A percentile compares a stretch with the other conserved stretches of the same genome.
Conservation (phyloP, 1,140 invertebrate species). For the Platyura marginata region DNA sequence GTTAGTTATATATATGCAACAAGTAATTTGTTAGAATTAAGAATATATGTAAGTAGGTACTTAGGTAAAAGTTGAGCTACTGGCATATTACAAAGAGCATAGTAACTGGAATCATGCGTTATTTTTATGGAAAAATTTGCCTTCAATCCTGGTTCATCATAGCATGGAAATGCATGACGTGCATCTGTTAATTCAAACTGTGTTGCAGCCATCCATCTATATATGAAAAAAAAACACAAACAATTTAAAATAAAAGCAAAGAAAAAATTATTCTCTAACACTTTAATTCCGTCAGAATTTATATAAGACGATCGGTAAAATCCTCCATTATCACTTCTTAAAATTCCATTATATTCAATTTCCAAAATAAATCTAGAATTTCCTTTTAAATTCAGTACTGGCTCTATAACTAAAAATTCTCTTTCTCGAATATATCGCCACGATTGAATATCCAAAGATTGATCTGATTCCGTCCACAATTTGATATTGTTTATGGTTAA, state of each 20-base stretch:
- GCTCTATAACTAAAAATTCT: background rate
- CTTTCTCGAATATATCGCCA: background rate
- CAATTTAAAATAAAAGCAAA: background rate
- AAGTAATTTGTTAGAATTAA: background rate
- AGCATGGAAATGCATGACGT: conserved; percentile 69
- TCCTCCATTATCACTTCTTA: background rate
- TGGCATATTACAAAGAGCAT: conserved; percentile 59
- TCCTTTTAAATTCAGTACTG: background rate
- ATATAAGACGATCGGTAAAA: conserved; percentile 2
- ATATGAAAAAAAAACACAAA: conserved; percentile 9
- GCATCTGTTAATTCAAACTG: conserved; percentile 70
- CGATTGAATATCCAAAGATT: background rate
- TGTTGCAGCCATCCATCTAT: conserved; percentile 48
- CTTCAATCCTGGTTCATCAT: conserved; percentile 74
- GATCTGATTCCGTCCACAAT: conserved; percentile 2
- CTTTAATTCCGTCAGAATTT: background rate
- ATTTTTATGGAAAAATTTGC: conserved; percentile 54
- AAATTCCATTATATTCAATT: conserved; percentile 1
- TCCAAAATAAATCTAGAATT: background rate
- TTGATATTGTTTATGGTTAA: conserved; percentile 10
- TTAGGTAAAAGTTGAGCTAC: conserved; percentile 3
- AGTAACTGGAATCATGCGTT: conserved; percentile 33
- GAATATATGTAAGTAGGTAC: background rate
- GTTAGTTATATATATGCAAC: background rate
- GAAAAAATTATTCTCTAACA: background rate